These are phyloP conservation scores for Lemur catta DNA, from an alignment of 2,797 vertebrate species.

Conservation along the genomic window DNA sequence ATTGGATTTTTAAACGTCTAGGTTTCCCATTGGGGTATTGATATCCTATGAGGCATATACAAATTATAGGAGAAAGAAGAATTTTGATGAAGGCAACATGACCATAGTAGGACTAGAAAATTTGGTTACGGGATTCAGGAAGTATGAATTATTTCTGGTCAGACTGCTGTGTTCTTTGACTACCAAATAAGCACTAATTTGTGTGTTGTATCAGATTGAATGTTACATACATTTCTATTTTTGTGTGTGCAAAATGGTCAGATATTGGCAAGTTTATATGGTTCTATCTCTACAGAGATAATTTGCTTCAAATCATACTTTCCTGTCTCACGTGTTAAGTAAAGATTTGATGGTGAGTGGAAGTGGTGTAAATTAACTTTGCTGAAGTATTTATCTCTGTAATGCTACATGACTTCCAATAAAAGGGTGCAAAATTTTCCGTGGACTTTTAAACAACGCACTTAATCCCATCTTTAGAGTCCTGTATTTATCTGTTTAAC, in stretches of 20 bases:
- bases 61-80: neutral
- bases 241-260: neutral
- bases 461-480: neutral
- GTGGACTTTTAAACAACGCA: neutral
- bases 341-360: neutral
- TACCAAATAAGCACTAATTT: neutral
- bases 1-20: neutral
- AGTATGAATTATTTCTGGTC: conserved; percentile 23
- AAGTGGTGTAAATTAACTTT: neutral
- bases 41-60: neutral
- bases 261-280: neutral
- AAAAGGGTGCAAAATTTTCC: neutral
- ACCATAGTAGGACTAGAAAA: neutral
- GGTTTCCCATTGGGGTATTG: neutral
- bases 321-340: neutral
- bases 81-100: neutral
- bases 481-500: neutral
- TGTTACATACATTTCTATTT: neutral
- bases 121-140: neutral
- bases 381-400: neutral
- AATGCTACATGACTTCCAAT: neutral
- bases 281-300: neutral
- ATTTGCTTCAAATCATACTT: neutral
- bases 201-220: neutral
- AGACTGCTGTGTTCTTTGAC: neutral